A percentile compares a stretch with the other conserved stretches of the same genome.
Conservation (phyloP, 1,140 invertebrate species). For the Macrotrachela quadricornifera region DNA sequence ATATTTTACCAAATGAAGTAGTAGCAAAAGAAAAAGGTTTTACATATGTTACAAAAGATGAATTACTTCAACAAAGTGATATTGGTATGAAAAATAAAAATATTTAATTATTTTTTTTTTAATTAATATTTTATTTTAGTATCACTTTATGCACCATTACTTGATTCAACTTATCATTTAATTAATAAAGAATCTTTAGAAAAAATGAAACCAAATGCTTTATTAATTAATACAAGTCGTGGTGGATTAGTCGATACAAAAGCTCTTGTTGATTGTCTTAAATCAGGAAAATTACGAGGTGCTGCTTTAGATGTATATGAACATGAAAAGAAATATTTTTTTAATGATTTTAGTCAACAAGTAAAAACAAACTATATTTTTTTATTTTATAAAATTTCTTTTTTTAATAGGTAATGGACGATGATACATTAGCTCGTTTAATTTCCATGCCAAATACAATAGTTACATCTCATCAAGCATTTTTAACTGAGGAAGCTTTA, state of each 20-base stretch:
- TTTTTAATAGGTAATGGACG: neutral
- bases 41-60: neutral
- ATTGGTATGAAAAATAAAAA: neutral
- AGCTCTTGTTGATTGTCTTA: neutral
- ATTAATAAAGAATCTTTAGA: neutral
- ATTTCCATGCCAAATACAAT: neutral
- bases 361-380: no score
- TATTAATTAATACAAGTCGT: neutral
- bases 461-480: neutral
- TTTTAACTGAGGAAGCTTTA: neutral
- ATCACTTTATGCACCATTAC: neutral
- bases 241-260: neutral
- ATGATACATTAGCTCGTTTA: neutral
- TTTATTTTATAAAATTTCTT: no score
- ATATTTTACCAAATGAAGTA: neutral
- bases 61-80: neutral
- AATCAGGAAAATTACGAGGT: neutral
- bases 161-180: neutral
- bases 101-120: no score
- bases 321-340: neutral
- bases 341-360: neutral
- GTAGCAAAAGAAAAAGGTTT: neutral
- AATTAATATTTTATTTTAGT: neutral
- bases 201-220: neutral
- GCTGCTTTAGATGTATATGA: neutral